These are phyloP conservation scores for Zoanthus solanderi DNA, from an alignment of 92 coral and sea anemone species.

Conservation along the genomic window DNA sequence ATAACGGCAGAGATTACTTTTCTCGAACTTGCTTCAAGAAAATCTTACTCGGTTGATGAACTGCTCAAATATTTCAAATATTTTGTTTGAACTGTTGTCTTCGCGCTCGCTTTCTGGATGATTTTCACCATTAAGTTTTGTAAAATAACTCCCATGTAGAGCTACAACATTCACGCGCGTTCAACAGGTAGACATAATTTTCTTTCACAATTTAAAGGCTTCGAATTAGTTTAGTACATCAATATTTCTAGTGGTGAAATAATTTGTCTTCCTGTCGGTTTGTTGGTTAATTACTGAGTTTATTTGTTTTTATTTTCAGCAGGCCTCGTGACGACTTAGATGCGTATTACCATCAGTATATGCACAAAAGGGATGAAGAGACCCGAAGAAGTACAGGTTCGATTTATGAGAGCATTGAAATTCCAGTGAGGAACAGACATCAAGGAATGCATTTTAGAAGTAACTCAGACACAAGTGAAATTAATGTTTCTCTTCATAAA, in stretches of 20 bases:
- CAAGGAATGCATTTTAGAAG: conserved; percentile 90
- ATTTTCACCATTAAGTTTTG: background rate
- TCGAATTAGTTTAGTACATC: conserved; percentile 25
- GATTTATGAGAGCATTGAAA: conserved; percentile 85
- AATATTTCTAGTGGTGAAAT: conserved; percentile 1
- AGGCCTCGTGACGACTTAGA: conserved; percentile 85
- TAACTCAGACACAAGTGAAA: conserved; percentile 94
- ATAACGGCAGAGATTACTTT: conserved; percentile 32
- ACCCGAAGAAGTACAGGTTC: conserved; percentile 93
- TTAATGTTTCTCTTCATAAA: conserved; percentile 66
- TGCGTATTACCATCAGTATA: conserved; percentile 56
- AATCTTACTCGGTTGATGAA: conserved; percentile 34
- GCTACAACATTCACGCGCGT: background rate
- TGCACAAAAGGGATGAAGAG: conserved; percentile 88
- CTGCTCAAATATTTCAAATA: conserved; percentile 68
- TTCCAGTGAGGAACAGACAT: conserved; percentile 61
- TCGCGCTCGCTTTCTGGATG: background rate
- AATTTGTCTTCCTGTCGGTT: conserved; percentile 14
- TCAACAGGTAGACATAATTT: background rate
- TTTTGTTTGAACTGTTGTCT: conserved; percentile 50
- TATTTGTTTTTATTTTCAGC: conserved; percentile 4
- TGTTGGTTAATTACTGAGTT: background rate
- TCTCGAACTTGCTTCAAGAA: conserved; percentile 47
- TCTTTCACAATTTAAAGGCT: conserved; percentile 15
- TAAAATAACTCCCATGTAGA: background rate